Percentiles rank a stretch among this genome's conserved stretches.
phyloP scores from a whole-genome alignment of 2,888 invertebrate genomes.

The Onchidella celtica region DNA sequence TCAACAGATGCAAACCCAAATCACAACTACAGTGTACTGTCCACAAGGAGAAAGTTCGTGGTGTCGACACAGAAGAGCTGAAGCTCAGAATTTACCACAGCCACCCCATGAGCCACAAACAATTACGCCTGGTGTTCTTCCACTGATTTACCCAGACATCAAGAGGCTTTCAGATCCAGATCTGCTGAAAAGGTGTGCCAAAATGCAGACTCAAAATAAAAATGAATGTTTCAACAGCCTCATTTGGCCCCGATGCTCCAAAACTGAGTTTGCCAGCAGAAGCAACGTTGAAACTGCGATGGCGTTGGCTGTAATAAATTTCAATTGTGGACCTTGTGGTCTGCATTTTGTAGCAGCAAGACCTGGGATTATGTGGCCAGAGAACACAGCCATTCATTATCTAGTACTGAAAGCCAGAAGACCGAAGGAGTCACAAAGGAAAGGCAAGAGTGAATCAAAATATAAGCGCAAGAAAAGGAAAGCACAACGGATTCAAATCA shows the following conservation, averaged over 20 bases:
- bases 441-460: neutral
- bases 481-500: neutral
- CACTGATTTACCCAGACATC: conserved; percentile 11
- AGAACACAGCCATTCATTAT: too few relatives aligned
- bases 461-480: neutral
- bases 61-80: neutral
- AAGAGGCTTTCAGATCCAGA: conserved; percentile 31
- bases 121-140: neutral
- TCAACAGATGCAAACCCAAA: too few relatives aligned
- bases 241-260: conserved; percentile 33
- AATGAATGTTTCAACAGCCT: conserved; percentile 36
- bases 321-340: conserved; percentile 9
- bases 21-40: too few relatives aligned
- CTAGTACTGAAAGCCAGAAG: neutral
- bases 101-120: neutral
- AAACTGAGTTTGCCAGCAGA: conserved; percentile 8
- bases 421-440: neutral
- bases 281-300: conserved; percentile 13
- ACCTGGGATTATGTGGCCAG: neutral
- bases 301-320: neutral
- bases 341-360: neutral
- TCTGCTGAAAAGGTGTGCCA: conserved; percentile 25
- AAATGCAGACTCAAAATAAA: conserved; percentile 38
- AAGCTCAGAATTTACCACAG: neutral
- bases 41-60: too few relatives aligned